Evolutionary conservation across 2,113 vertebrate species (phyloP).

Genomic region (Larimichthys crocea): DNA sequence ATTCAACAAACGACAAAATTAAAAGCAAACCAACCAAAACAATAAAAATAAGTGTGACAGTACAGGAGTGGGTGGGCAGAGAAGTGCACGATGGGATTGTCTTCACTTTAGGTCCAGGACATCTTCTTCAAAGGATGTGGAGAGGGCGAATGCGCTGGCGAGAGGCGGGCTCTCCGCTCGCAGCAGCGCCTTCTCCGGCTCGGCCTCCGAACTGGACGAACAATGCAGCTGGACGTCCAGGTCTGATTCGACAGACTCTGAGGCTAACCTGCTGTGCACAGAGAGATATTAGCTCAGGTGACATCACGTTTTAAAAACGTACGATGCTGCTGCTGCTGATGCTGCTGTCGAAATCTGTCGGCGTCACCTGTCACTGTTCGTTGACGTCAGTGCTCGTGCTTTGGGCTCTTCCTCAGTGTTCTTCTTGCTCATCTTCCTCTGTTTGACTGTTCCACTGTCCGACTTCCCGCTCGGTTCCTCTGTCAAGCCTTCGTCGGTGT

Average conservation of each 20-base stretch:
- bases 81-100: constrained; percentile 78
- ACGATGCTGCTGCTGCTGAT: neutral
- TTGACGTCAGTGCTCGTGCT: constrained; percentile 85
- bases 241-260: constrained; percentile 85
- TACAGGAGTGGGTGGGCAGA: constrained; percentile 63
- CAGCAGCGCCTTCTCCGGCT: constrained; percentile 78
- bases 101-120: constrained; percentile 95
- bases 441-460: constrained; percentile 87
- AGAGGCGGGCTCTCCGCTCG: constrained; percentile 85
- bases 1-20: constrained; percentile 60
- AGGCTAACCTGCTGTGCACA: constrained; percentile 83
- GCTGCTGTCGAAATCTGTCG: constrained; percentile 57
- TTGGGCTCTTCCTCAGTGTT: constrained; percentile 86
- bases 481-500: constrained; percentile 86
- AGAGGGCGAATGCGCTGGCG: constrained; percentile 83
- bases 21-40: constrained; percentile 45
- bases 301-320: neutral
- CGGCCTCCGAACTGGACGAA: constrained; percentile 84
- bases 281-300: neutral
- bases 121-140: constrained; percentile 92
- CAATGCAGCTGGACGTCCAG: constrained; percentile 84
- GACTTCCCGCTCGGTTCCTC: constrained; percentile 88
- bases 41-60: constrained; percentile 51
- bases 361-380: constrained; percentile 92
- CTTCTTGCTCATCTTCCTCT: constrained; percentile 88